phyloP scores from a whole-genome alignment of 2,113 vertebrate genomes.

The Lethenteron reissneri region DNA sequence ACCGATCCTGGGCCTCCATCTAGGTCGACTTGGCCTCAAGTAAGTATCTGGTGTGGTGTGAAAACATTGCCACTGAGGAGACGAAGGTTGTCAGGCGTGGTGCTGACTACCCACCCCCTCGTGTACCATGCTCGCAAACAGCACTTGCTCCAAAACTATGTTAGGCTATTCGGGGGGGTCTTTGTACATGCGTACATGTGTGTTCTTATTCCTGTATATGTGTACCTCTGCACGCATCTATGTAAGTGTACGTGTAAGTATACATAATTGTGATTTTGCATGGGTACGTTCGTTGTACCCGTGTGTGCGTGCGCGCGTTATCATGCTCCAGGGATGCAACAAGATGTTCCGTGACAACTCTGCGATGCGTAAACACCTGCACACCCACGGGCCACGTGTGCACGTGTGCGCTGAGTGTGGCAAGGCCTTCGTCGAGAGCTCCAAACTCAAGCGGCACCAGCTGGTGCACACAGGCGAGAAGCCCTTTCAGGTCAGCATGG shows the following conservation, averaged over 20 bases:
- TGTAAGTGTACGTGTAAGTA: neutral
- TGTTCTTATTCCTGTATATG: neutral
- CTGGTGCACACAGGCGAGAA: conserved; percentile 97
- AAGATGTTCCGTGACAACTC: conserved; percentile 99
- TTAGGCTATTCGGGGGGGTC: neutral
- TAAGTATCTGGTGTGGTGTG: no score
- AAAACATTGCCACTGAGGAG: no score
- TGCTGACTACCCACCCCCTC: no score
- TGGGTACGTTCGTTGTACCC: neutral
- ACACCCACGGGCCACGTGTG: conserved; percentile 81
- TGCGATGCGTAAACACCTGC: conserved; percentile 93
- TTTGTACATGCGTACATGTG: neutral
- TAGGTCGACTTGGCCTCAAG: no score
- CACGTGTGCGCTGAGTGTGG: conserved; percentile 93
- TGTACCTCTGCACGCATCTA: no score
- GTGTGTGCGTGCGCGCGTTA: neutral
- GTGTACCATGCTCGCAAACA: no score
- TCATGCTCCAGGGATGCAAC: conserved; percentile 49
- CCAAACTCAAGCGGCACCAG: conserved; percentile 87
- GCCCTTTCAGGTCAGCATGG: conserved; percentile 56
- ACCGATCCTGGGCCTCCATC: no score
- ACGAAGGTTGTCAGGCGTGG: no score
- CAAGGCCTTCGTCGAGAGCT: conserved; percentile 94
- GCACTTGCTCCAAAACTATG: conserved; percentile 9
- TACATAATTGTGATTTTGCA: neutral